Evolutionary conservation across 1,140 invertebrate genomes (phyloP), one percentile per base, ranked within the genome.

Genomic region (Plodia interpunctella): DNA sequence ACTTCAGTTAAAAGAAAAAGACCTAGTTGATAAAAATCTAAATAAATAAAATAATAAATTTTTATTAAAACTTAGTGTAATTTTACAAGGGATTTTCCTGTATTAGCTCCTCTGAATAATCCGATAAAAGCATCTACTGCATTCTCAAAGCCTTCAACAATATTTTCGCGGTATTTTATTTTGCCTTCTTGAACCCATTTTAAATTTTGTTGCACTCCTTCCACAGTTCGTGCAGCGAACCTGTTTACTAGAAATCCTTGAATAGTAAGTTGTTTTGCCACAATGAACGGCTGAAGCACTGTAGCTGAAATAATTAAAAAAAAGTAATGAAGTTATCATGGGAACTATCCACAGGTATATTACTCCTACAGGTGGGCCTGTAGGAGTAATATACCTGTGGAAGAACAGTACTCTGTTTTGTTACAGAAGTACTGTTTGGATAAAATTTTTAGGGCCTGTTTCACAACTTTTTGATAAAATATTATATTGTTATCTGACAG

Each of bases 91-190:
- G 92, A 91, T 88, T 95, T 94, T 25, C 94, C 94, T 17, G 76
- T 88, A 79, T 93, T 94, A 56, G 90, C 87, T 19, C 94, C 93
- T 28, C 77, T 77, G 21, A 95, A 81, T 74, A 94, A 90, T 18
- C 90, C 91, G 49, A 92, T 80, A 67, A 94, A 94, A 8, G 93
- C 93, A 15, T 92, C 72, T 19, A 90, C 91, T 80, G 93, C 92
- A 57, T 92, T 92, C 38, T 94, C 92, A 68, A 95, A 94, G 2
- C 93, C 94, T 28, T 92, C 77, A 0, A 90, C 91, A 2, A 93
- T 66, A 10, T 92, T 92, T 81, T 94, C 93, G 57, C 75, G 81
- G 66, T 91, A 92, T 68, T 91, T 91, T 2, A 94, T 59, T 78
- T 94, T 92, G 19, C 92, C 93, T 81, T 91, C 83, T 25, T 79